These are phyloP conservation scores for Chelonia mydas DNA, from an alignment of 2,797 vertebrate species.

Conservation along the genomic window DNA sequence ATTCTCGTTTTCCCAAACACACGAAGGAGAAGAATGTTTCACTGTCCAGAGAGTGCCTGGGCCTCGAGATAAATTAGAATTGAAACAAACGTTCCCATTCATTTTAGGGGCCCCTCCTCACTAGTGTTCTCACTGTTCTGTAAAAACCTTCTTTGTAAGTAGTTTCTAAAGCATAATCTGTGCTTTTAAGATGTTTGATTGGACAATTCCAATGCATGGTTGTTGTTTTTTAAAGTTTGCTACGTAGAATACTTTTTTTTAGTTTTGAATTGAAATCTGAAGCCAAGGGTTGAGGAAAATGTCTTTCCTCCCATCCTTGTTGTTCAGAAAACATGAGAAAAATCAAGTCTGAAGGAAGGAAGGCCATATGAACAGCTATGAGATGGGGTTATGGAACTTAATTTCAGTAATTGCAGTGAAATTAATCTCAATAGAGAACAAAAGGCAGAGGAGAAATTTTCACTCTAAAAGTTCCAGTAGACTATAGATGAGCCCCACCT, in stretches of 20 bases:
- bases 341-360: slow-evolving; percentile 45
- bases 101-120: slow-evolving; percentile 73
- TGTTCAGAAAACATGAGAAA: slow-evolving; percentile 62
- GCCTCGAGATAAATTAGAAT: slow-evolving; percentile 74
- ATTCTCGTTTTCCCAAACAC: slow-evolving; percentile 72
- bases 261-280: slow-evolving; percentile 69
- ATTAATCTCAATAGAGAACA: slow-evolving; percentile 63
- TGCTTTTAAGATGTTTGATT: slow-evolving; percentile 68
- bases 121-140: slow-evolving; percentile 73
- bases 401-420: slow-evolving; percentile 63
- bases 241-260: slow-evolving; percentile 53
- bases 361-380: slow-evolving; percentile 51
- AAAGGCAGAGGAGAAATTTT: slow-evolving; percentile 50
- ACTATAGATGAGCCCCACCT: slow-evolving; percentile 20
- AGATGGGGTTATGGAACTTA: slow-evolving; percentile 52
- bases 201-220: slow-evolving; percentile 67
- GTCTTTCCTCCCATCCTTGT: slow-evolving; percentile 60
- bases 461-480: slow-evolving; percentile 49
- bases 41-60: slow-evolving; percentile 69
- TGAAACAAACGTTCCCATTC: slow-evolving; percentile 70
- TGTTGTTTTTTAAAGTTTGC: slow-evolving; percentile 69
- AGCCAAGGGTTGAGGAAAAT: slow-evolving; percentile 57
- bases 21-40: slow-evolving; percentile 57
- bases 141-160: slow-evolving; percentile 70
- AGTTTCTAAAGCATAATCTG: slow-evolving; percentile 68